A percentile compares a stretch with the other conserved stretches of the same genome.
Evolutionary conservation across 2,888 invertebrate genomes (phyloP).

Genomic region (Amphipyra berbera): DNA sequence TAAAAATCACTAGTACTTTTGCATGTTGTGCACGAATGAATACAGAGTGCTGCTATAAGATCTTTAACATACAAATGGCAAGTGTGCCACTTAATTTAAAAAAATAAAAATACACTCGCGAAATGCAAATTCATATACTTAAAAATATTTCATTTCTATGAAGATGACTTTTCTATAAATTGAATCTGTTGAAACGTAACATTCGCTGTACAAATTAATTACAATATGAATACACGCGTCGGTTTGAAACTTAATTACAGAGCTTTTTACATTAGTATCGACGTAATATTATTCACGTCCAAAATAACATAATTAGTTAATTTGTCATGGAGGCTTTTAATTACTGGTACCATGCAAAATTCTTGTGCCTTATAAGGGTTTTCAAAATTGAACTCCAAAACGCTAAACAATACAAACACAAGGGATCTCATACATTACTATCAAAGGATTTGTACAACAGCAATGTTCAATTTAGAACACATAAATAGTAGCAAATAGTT

Average conservation of each 20-base stretch:
- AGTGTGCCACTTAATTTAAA: conserved; percentile 17
- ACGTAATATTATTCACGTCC: no score
- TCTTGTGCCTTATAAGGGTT: background rate
- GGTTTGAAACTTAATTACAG: no score
- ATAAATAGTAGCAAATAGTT: conserved; percentile 18
- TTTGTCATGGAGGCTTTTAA: no score
- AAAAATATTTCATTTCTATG: background rate
- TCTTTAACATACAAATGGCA: conserved; percentile 19
- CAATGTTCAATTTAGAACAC: conserved; percentile 30
- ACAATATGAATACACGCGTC: no score
- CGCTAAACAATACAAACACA: no score
- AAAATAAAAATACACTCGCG: conserved; percentile 15
- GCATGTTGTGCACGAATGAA: conserved; percentile 30
- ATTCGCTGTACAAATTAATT: no score
- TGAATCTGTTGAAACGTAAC: no score
- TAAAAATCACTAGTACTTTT: conserved; percentile 54
- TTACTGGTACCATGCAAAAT: no score
- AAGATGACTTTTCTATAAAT: background rate
- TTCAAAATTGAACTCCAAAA: background rate
- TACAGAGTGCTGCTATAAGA: conserved; percentile 14
- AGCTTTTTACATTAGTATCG: no score
- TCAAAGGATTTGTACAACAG: conserved; percentile 12
- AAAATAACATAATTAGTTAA: no score
- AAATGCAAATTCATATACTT: background rate
- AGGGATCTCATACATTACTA: background rate